phyloP scores from a whole-genome alignment of 37 sponge, comb jelly and placozoan species.

The Aplysina aerophoba region DNA sequence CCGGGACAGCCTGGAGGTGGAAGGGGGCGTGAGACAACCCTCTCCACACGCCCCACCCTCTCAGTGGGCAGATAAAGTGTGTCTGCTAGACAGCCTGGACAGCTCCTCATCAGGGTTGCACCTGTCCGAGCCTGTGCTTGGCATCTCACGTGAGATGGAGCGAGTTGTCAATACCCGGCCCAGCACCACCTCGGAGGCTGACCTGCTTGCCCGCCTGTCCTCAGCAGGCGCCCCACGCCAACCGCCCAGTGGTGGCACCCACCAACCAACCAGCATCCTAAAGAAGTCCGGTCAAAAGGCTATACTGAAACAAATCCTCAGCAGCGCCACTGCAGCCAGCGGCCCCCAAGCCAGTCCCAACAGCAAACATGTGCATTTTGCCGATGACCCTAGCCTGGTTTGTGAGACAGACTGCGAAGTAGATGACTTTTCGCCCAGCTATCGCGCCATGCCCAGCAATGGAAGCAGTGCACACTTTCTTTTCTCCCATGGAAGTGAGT shows the following conservation, averaged over 20 bases:
- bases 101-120: conserved; percentile 18
- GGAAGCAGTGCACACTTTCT: conserved; percentile 6
- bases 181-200: background rate
- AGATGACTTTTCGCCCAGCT: background rate
- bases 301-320: conserved; percentile 9
- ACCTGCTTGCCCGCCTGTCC: background rate
- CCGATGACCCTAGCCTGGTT: background rate
- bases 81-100: conserved; percentile 2
- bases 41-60: background rate
- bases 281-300: conserved; percentile 32
- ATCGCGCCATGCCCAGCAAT: background rate
- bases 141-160: conserved; percentile 4
- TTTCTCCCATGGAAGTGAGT: conserved; percentile 5
- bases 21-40: too few species aligned
- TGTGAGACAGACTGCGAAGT: background rate
- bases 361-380: conserved; percentile 27
- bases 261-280: conserved; percentile 13
- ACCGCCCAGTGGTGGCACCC: background rate
- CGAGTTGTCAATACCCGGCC: background rate
- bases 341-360: background rate
- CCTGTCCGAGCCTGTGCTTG: conserved; percentile 27
- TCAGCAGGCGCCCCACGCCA: background rate
- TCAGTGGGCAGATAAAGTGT: conserved; percentile 20
- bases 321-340: background rate
- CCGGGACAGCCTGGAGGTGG: background rate